Conservation (phyloP, 2,113 vertebrate species). For the Hyaena hyaena region DNA sequence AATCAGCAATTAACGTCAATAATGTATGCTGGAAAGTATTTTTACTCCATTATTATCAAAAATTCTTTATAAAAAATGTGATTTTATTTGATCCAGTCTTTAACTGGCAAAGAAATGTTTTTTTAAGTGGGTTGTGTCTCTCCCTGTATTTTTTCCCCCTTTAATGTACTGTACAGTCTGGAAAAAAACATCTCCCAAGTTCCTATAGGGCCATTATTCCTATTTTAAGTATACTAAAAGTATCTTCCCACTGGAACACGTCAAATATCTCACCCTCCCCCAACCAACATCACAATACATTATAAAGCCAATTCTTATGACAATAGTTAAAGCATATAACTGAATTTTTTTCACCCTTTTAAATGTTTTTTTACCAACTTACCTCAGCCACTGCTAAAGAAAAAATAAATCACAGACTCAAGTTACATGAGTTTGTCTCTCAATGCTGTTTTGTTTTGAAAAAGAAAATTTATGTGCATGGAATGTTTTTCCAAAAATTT, state of each 20-base stretch:
- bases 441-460: neutral
- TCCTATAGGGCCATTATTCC: neutral
- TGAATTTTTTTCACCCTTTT: neutral
- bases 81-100: conserved; percentile 58
- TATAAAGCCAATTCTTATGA: neutral
- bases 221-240: neutral
- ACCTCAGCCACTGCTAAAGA: neutral
- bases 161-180: neutral
- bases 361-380: neutral
- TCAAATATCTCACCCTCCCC: neutral
- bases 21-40: neutral
- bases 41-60: conserved; percentile 22
- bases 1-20: conserved; percentile 9
- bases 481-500: neutral
- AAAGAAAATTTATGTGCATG: neutral
- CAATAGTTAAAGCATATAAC: neutral
- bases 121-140: neutral
- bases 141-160: neutral
- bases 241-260: neutral
- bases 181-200: neutral
- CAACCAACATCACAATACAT: neutral
- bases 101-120: neutral
- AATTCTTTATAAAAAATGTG: neutral
- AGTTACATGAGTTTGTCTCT: neutral
- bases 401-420: conserved; percentile 32